Base-by-base conservation (phyloP, 2,888 invertebrate genomes). In the Hydroisotoma schaefferi region DNA sequence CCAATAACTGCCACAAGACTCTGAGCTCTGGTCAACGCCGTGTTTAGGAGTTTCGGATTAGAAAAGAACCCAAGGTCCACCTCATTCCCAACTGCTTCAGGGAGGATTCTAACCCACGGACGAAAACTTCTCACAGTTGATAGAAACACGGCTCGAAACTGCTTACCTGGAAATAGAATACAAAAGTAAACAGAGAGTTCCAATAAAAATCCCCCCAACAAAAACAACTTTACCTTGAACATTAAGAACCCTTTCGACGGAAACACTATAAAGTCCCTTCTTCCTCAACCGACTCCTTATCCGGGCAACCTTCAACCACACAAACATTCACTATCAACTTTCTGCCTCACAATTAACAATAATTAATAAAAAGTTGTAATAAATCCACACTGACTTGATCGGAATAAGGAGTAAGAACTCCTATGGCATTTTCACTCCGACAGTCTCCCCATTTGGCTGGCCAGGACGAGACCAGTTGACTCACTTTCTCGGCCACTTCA, bases 1-100 rank as follows among this genome's bases (percentile, higher is more conserved):
- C 90, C 90, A 1, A 91, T 87, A 15, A 90, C 88, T 2, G 87
- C 88, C 0, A 91, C 88, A 49, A 90, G 77, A 71, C 87, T 87
- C 77, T 88, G 88, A 0, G 90, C 90, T 60, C 90, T 80, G 1
- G 84, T 90, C 53, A 91, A 86, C 0, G 90, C 90, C 0, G 90
- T 90, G 75, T 90, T 90, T 26, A 91, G 76, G 3, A 91, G 80
- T 73, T 89, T 87, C 0, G 87, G 85, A 76, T 90, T 88, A 26
- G 89, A 89, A 44, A 91, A 77, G 75, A 90, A 90, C 0, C 90
- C 89, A 74, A 87, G 88, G 75, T 90, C 88, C 55, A 85, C 82
- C 60, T 85, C 83, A 57, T 83, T 82, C 4, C 77, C 73, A 12
- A 74, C 72, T 26, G 70, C 66, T 56, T 73, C 72, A 73, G 54